Evolutionary conservation across 2,888 invertebrate species (phyloP), one percentile per base, ranked within the genome.

Genomic region (Dryobotodes eremita): DNA sequence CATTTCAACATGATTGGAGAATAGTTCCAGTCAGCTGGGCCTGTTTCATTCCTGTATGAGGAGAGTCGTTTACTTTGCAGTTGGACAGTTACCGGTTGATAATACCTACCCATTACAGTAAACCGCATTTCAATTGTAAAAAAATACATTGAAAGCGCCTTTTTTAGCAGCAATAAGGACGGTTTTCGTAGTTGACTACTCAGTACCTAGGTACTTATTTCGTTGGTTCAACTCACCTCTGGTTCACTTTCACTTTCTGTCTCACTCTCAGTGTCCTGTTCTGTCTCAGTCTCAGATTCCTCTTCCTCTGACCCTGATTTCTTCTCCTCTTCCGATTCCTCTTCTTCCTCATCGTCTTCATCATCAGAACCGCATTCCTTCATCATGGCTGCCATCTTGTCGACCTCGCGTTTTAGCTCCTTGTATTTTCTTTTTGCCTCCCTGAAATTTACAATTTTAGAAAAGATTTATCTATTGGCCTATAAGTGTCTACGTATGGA

Each of bases 371-470:
- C 98, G 4, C 97, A 98, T 90, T 98, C 98, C 89, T 98, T 98
- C 98, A 99, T 98, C 91, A 98, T 97, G 26, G 98, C 98, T 0
- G 98, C 98, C 98, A 99, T 99, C 95, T 99, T 99, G 91, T 98
- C 98, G 17, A 98, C 98, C 95, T 99, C 99, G 87, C 98, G 98
- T 93, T 99, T 98, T 64, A 99, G 94, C 88, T 98, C 97, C 92
- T 98, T 98, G 94, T 98, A 98, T 94, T 98, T 98, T 91, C 98
- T 98, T 91, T 98, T 98, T 90, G 98, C 99, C 62, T 98, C 98
- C 89, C 98, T 98, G 90, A 77, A 62, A 66, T 69, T 53, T 15
- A 26, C 42, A 50, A 36, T 31, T 66, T 61, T 1, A 36, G 31
- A 23, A 76, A 17, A n/a, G 8, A 15, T 65, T 20, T 74, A 50